Evolutionary conservation across 2,888 invertebrate species (phyloP).

Genomic region (Drosophila atripex): DNA sequence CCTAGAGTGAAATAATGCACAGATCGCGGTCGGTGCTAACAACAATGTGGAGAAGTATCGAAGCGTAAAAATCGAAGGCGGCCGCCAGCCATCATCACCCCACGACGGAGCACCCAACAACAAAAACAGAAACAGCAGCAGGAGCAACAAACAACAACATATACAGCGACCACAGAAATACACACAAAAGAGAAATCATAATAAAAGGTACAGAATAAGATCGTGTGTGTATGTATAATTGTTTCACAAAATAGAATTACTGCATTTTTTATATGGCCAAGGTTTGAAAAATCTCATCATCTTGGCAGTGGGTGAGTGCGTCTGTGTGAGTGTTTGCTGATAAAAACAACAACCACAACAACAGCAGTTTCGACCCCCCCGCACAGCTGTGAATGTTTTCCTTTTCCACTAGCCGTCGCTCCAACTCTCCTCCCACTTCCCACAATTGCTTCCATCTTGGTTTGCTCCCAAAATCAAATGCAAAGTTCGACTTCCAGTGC

Average conservation of each 20-base stretch:
- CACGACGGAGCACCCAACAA: conserved; percentile 23
- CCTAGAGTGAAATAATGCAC: conserved; percentile 55
- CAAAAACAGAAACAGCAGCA: conserved; percentile 37
- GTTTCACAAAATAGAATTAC: conserved; percentile 42
- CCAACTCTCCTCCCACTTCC: conserved; percentile 12
- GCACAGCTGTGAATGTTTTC: conserved; percentile 48
- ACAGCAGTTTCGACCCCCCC: conserved; percentile 42
- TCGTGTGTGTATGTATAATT: conserved; percentile 29
- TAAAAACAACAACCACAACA: conserved; percentile 43
- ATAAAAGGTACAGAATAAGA: conserved; percentile 58
- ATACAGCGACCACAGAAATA: conserved; percentile 36
- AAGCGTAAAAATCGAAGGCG: conserved; percentile 71
- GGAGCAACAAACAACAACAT: conserved; percentile 33
- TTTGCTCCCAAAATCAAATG: conserved; percentile 20
- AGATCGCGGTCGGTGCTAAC: conserved; percentile 53
- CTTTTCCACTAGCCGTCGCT: conserved; percentile 10
- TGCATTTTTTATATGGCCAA: conserved; percentile 30
- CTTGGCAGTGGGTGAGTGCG: too few species aligned
- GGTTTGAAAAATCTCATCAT: conserved; percentile 26
- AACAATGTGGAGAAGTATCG: conserved; percentile 66
- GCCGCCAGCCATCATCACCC: conserved; percentile 51
- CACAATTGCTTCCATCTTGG: too few species aligned
- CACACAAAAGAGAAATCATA: conserved; percentile 56
- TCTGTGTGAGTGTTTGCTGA: conserved; percentile 19
- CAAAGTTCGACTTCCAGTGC: conserved; percentile 23